Percentiles rank a stretch among this genome's conserved stretches.
Conservation (phyloP, 1,140 invertebrate genomes). For the Hycleus phaleratus region DNA sequence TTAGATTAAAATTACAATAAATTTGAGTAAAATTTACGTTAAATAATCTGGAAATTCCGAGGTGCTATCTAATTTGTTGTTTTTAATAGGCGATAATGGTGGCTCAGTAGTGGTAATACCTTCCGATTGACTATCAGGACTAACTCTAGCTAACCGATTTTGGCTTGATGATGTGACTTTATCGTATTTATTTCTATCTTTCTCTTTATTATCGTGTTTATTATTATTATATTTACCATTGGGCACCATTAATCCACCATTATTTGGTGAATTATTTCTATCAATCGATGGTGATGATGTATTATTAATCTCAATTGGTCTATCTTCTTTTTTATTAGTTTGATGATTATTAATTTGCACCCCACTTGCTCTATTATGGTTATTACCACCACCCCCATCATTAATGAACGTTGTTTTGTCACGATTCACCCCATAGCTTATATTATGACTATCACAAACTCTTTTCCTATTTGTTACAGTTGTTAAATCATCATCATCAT, state of each 20-base stretch:
- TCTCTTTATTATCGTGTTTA: slow-evolving; percentile 21
- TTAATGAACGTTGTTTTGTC: slow-evolving; percentile 19
- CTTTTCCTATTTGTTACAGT: slow-evolving; percentile 12
- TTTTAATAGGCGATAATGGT: not conserved
- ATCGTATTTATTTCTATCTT: slow-evolving; percentile 30
- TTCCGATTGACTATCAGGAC: slow-evolving; percentile 39
- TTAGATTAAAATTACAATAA: not conserved
- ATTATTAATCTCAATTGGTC: too few relatives aligned
- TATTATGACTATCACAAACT: slow-evolving; percentile 30
- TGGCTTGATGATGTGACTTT: slow-evolving; percentile 27
- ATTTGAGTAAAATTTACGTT: slow-evolving; percentile 41
- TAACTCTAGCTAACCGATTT: slow-evolving; percentile 30
- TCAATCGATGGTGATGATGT: not conserved
- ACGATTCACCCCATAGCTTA: slow-evolving; percentile 21
- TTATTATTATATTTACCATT: slow-evolving; percentile 12
- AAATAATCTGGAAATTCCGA: slow-evolving; percentile 47
- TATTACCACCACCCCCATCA: slow-evolving; percentile 1
- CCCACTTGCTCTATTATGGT: not conserved
- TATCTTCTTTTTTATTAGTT: too few relatives aligned
- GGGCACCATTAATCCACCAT: not conserved
- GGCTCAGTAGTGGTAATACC: slow-evolving; percentile 5
- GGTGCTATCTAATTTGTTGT: slow-evolving; percentile 18
- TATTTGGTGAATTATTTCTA: not conserved
- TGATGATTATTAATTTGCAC: too few relatives aligned
- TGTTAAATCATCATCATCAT: slow-evolving; percentile 26